phyloP scores from a whole-genome alignment of 1,140 invertebrate species.

The Daktulosphaira vitifoliae region DNA sequence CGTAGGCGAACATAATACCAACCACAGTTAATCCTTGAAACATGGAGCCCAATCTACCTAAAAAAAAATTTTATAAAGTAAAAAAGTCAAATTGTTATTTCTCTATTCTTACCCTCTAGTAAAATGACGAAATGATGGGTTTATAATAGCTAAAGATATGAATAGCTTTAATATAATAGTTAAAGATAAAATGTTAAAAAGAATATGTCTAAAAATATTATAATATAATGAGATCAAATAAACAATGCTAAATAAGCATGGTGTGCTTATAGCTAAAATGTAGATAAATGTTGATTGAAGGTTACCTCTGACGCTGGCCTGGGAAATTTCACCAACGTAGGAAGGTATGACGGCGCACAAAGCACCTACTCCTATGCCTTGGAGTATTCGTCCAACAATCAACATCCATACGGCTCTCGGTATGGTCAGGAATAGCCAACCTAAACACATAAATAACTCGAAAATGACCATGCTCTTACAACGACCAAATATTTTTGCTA shows the following conservation, averaged over 20 bases:
- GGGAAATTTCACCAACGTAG: constrained; percentile 79
- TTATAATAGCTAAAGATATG: too few relatives aligned
- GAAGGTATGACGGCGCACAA: constrained; percentile 73
- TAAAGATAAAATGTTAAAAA: too few relatives aligned
- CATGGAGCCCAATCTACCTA: constrained; percentile 66
- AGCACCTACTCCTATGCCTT: constrained; percentile 63
- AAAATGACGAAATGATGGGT: too few relatives aligned
- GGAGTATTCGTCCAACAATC: constrained; percentile 65
- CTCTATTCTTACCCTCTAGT: too few relatives aligned
- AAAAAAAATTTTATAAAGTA: not conserved
- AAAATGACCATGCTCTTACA: constrained; percentile 32
- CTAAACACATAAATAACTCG: constrained; percentile 34
- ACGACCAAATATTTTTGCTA: constrained; percentile 35
- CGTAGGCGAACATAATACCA: constrained; percentile 70
- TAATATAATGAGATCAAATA: too few relatives aligned
- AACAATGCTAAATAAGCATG: too few relatives aligned
- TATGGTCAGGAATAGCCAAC: constrained; percentile 62
- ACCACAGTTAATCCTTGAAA: constrained; percentile 72
- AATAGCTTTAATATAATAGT: too few relatives aligned
- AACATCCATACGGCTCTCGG: constrained; percentile 52
- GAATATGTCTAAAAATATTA: too few relatives aligned
- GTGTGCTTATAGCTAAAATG: too few relatives aligned
- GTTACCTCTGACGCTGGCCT: constrained; percentile 65
- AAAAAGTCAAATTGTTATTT: too few relatives aligned
- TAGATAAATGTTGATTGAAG: too few relatives aligned